phyloP scores from a whole-genome alignment of 1,140 invertebrate species.

The Drosophila kepulauana region DNA sequence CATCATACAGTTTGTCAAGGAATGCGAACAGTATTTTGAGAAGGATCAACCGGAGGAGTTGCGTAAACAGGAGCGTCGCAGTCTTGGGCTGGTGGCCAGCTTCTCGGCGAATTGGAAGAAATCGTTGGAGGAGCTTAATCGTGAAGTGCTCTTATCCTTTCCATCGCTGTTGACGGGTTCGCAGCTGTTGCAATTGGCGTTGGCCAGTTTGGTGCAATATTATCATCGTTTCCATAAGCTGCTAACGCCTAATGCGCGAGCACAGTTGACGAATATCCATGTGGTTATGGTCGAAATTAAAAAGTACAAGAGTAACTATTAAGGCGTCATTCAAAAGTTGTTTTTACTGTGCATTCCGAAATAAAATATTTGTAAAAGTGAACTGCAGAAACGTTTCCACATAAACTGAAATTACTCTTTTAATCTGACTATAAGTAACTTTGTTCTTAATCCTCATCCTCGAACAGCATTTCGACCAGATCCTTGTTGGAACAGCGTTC shows the following conservation, averaged over 20 bases:
- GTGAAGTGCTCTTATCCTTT: slow-evolving; percentile 97
- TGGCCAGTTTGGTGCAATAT: slow-evolving; percentile 98
- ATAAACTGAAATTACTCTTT: too few species aligned
- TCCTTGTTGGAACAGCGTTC: slow-evolving; percentile 89
- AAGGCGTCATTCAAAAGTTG: slow-evolving; percentile 32
- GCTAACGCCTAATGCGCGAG: slow-evolving; percentile 93
- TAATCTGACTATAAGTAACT: too few species aligned
- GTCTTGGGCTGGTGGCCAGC: slow-evolving; percentile 92
- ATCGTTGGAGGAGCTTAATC: slow-evolving; percentile 96
- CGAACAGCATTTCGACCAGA: slow-evolving; percentile 86
- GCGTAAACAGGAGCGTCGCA: slow-evolving; percentile 93
- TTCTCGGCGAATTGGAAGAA: slow-evolving; percentile 98
- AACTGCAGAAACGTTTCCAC: background rate
- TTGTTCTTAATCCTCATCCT: slow-evolving; percentile 73
- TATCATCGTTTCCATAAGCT: slow-evolving; percentile 99
- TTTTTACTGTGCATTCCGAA: slow-evolving; percentile 56
- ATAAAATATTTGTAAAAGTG: slow-evolving; percentile 35
- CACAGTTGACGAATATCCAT: slow-evolving; percentile 98
- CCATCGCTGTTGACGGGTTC: slow-evolving; percentile 98
- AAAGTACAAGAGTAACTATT: slow-evolving; percentile 98
- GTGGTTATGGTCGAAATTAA: slow-evolving; percentile 99
- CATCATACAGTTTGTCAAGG: slow-evolving; percentile 98
- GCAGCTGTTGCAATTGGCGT: slow-evolving; percentile 95
- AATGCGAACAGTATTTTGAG: slow-evolving; percentile 95
- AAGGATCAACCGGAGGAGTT: slow-evolving; percentile 92